These are phyloP conservation scores for Dipus sagitta DNA, from an alignment of 2,797 vertebrate genomes.

Conservation along the genomic window DNA sequence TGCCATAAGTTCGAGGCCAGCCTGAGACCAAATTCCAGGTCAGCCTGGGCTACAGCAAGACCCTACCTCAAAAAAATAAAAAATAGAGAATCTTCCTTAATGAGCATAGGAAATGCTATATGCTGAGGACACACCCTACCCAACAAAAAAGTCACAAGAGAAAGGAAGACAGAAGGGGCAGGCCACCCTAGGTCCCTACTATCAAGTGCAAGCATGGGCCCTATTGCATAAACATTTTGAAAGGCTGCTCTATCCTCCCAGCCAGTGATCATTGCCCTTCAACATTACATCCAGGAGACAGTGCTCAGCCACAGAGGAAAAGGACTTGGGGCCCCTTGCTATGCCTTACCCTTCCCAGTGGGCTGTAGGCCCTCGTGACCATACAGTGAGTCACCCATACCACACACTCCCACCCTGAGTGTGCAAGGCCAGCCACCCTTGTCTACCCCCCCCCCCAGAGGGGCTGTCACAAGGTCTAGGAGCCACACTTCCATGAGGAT, in stretches of 20 bases:
- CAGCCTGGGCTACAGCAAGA: no score
- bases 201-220: rapidly evolving
- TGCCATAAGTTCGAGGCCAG: no score
- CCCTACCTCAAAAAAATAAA: no score
- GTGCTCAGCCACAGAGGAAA: neutral
- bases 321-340: neutral
- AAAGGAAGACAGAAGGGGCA: neutral
- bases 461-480: neutral
- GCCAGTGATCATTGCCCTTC: neutral
- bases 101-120: neutral
- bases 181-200: neutral
- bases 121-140: neutral
- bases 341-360: neutral
- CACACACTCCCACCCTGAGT: neutral
- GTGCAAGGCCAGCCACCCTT: no score
- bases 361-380: neutral
- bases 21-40: no score
- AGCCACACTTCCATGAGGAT: no score
- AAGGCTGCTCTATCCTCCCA: neutral
- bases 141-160: neutral
- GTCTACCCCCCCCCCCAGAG: rapidly evolving
- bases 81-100: neutral
- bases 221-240: neutral
- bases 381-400: neutral
- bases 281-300: neutral